Evolutionary conservation across 2,888 invertebrate genomes (phyloP).

Genomic region (Troides helena): DNA sequence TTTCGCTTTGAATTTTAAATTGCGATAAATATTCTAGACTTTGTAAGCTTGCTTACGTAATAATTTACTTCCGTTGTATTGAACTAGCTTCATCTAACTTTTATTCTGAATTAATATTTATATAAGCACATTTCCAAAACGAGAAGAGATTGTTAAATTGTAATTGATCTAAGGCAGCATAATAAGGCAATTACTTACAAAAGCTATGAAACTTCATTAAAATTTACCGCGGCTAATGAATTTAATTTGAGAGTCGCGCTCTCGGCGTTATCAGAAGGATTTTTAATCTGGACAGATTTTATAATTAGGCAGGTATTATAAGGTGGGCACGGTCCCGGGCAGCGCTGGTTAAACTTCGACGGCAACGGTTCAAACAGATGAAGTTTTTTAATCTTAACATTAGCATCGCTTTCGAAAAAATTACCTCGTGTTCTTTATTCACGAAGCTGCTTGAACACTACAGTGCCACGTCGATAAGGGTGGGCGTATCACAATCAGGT

Average conservation of each 20-base stretch:
- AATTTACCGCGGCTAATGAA: conserved; percentile 13
- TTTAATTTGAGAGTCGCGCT: conserved; percentile 3
- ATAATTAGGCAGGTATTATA: background rate
- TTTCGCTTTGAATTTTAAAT: no score
- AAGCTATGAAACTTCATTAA: conserved; percentile 7
- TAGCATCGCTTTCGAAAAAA: background rate
- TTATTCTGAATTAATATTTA: no score
- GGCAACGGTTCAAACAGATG: background rate
- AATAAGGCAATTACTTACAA: conserved; percentile 1
- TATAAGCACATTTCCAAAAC: no score
- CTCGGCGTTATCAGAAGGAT: background rate
- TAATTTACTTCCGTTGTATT: no score
- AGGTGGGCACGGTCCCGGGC: background rate
- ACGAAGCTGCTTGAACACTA: no score
- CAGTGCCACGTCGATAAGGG: no score
- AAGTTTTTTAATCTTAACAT: background rate
- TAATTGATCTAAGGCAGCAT: background rate
- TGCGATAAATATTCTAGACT: no score
- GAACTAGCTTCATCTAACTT: no score
- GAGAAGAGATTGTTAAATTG: background rate
- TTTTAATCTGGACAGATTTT: background rate
- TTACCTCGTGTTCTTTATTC: no score
- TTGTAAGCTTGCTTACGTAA: no score
- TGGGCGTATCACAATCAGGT: no score
- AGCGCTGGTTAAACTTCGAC: conserved; percentile 2